A percentile compares a stretch with the other conserved stretches of the same genome.
Conservation (phyloP, 1,140 invertebrate species). For the Nasonia giraulti region DNA sequence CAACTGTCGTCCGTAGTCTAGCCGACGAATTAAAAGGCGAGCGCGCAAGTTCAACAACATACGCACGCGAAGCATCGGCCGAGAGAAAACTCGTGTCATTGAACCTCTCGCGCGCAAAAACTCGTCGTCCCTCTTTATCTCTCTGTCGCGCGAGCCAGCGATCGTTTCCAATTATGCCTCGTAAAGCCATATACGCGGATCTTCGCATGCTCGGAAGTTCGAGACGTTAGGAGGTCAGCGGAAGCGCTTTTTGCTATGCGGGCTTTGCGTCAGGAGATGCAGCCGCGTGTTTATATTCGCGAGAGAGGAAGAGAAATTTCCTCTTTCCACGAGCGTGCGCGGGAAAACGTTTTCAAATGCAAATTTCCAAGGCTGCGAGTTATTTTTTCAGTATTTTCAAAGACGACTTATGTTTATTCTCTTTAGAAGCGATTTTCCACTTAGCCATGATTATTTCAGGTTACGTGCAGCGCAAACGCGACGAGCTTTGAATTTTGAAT, state of each 20-base stretch:
- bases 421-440: background rate
- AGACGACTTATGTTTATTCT: background rate
- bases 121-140: background rate
- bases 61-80: background rate
- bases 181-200: background rate
- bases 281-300: too few relatives aligned
- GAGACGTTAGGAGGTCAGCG: background rate
- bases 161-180: background rate
- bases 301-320: background rate
- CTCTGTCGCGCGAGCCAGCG: too few relatives aligned
- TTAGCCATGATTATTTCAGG: background rate
- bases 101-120: conserved; percentile 7
- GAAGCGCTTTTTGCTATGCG: background rate
- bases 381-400: background rate
- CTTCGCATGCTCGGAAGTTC: background rate
- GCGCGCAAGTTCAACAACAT: background rate
- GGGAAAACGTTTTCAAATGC: background rate
- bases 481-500: background rate
- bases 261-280: background rate
- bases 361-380: background rate
- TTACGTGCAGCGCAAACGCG: too few relatives aligned
- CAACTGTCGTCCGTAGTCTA: background rate
- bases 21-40: background rate
- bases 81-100: conserved; percentile 31
- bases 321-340: background rate